Evolutionary conservation across 2,888 invertebrate species (phyloP), one percentile per base, ranked within the genome.

Genomic region (Trisateles emortualis): DNA sequence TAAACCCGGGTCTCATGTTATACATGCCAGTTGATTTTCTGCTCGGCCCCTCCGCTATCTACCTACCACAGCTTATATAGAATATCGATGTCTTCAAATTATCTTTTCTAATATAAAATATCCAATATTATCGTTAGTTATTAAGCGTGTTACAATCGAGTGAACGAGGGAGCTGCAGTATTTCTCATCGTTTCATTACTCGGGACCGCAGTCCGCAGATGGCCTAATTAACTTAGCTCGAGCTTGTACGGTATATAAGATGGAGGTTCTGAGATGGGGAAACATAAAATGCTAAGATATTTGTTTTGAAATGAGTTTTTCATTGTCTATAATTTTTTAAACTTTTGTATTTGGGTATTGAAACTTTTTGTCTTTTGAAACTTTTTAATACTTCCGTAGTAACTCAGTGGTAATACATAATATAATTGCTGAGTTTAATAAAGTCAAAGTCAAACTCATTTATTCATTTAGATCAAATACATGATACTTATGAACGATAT

Each of bases 181-280:
- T 26, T 26, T 11, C 53, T 41, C 50, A 36, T 35, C 49, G 51
- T 71, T 70, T 60, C 52, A 64, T 63, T 64, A 59, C 26, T 55
- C 40, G 41, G 29, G 29, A 30, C 40, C 64, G 52, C 57, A 47
- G 67, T 36, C 52, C 52, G 50, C 52, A 48, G 58, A 45, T 39
- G 41, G 19, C 29, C 56, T 71, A 68, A 68, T 68, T 64, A 68
- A 71, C 53, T 71, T 51, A 60, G 38, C 41, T 38, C 43, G 30
- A 45, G 35, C 33, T 17, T 44, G 14, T 33, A 8, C 17, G 13
- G 17, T 36, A 29, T 32, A 4, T 43, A 42, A 47, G 47, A 46
- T 52, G 22, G 30, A 35, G 38, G 44, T 10, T 43, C 42, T 47
- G 32, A 32, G 29, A 40, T 36, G 41, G 22, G 6, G 14, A 8